A percentile compares a stretch with the other conserved stretches of the same genome.
Evolutionary conservation across 2,888 invertebrate genomes (phyloP).

Genomic region (Ennomos erosarius): DNA sequence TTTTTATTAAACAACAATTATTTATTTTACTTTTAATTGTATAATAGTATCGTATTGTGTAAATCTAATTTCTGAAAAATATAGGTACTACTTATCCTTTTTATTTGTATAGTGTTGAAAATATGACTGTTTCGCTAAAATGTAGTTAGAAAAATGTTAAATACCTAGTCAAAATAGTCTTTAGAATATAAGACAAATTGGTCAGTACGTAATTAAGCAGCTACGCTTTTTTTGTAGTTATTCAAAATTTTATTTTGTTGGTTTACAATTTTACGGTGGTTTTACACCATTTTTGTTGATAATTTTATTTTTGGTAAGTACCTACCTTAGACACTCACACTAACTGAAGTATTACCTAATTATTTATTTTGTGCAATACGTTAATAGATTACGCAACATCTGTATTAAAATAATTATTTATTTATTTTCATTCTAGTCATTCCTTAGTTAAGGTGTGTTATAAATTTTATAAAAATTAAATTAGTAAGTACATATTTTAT

Average conservation of each 20-base stretch:
- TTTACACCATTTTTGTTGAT: slow-evolving; percentile 17
- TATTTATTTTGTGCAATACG: slow-evolving; percentile 22
- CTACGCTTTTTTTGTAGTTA: background rate
- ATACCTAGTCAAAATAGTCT: slow-evolving; percentile 16
- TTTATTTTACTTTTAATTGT: too few relatives aligned
- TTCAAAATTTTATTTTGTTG: slow-evolving; percentile 8
- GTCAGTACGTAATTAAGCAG: background rate
- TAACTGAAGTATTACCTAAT: slow-evolving; percentile 1
- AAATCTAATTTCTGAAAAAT: slow-evolving; percentile 1
- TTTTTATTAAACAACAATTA: background rate
- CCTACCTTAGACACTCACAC: background rate
- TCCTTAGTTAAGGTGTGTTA: background rate
- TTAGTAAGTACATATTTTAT: slow-evolving; percentile 4
- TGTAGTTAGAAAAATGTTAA: slow-evolving; percentile 12
- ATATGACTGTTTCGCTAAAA: slow-evolving; percentile 2
- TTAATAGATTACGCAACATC: slow-evolving; percentile 7
- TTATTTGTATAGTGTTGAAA: slow-evolving; percentile 11
- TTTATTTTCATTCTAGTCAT: slow-evolving; percentile 2
- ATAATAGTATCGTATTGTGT: background rate
- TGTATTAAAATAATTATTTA: slow-evolving; percentile 2
- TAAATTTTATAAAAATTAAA: slow-evolving; percentile 12
- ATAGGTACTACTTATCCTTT: background rate
- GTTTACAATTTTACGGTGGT: slow-evolving; percentile 13
- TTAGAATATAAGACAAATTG: background rate
- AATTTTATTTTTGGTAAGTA: slow-evolving; percentile 22